phyloP scores from a whole-genome alignment of 2,888 invertebrate species.

The Andrena fulva region DNA sequence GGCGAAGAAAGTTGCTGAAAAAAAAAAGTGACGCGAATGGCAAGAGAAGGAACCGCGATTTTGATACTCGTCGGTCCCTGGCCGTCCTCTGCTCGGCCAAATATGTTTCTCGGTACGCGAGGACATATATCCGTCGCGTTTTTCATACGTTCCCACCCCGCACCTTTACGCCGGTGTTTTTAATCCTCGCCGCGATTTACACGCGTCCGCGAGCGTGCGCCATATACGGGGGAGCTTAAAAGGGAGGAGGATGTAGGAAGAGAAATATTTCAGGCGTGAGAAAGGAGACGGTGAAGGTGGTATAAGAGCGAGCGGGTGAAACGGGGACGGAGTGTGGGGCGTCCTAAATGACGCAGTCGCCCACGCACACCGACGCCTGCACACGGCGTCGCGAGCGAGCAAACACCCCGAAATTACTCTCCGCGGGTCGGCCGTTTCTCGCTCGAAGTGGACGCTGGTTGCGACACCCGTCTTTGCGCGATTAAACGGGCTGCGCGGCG shows the following conservation, averaged over 20 bases:
- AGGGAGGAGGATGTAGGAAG: conserved; percentile 12
- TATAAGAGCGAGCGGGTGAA: conserved; percentile 28
- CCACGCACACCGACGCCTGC: conserved; percentile 62
- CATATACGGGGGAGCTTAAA: conserved; percentile 1
- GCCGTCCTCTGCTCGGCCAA: neutral
- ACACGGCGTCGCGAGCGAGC: conserved; percentile 44
- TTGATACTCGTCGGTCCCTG: neutral
- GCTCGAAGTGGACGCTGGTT: neutral
- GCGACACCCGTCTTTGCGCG: conserved; percentile 1
- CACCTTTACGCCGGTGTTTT: conserved; percentile 12
- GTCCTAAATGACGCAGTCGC: conserved; percentile 74
- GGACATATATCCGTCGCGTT: conserved; percentile 4
- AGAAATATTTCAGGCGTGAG: conserved; percentile 20
- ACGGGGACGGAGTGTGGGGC: conserved; percentile 52
- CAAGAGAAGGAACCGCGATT: neutral
- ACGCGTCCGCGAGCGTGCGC: conserved; percentile 20
- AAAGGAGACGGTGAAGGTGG: conserved; percentile 15
- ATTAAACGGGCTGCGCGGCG: conserved; percentile 24
- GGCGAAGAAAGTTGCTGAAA: neutral
- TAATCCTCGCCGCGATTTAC: conserved; percentile 43
- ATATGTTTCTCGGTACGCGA: conserved; percentile 12
- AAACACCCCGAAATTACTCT: conserved; percentile 54
- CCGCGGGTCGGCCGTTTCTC: neutral
- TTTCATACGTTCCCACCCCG: conserved; percentile 12
- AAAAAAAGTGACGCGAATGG: neutral